These are phyloP conservation scores for Hozukius guyotensis DNA, from an alignment of 2,797 vertebrate genomes.

Conservation along the genomic window DNA sequence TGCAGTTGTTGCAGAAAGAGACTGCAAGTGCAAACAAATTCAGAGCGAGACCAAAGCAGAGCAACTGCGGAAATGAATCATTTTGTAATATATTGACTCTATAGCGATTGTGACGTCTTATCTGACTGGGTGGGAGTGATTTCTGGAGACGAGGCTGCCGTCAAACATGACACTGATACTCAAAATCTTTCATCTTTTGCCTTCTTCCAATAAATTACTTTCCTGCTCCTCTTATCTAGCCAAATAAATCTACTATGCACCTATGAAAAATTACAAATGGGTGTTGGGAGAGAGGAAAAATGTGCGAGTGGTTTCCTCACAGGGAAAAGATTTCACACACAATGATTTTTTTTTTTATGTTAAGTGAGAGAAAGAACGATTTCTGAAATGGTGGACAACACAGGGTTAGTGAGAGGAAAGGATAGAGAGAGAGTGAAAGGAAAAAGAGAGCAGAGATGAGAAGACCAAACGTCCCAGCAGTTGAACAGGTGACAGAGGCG, in stretches of 20 bases:
- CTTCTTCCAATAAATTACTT: conserved; percentile 18
- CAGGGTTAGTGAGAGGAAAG: conserved; percentile 65
- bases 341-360: conserved; percentile 19
- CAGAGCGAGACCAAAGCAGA: conserved; percentile 36
- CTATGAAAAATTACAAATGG: conserved; percentile 46
- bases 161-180: conserved; percentile 1
- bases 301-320: conserved; percentile 53
- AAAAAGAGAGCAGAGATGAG: conserved; percentile 42
- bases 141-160: conserved; percentile 8
- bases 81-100: conserved; percentile 3
- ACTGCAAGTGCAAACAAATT: conserved; percentile 22
- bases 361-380: conserved; percentile 42
- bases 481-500: conserved; percentile 66
- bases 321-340: conserved; percentile 57
- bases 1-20: conserved; percentile 22
- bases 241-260: conserved; percentile 46
- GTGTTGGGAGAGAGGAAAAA: conserved; percentile 24
- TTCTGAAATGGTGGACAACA: conserved; percentile 30
- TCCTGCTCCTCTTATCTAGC: conserved; percentile 11
- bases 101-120: background rate
- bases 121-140: conserved; percentile 21
- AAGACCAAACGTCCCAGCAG: conserved; percentile 78
- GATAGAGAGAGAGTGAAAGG: conserved; percentile 7
- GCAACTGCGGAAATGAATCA: conserved; percentile 5
- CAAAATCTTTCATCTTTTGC: conserved; percentile 5